Conservation (phyloP, 2,113 vertebrate genomes). For the Puntigrus tetrazona region DNA sequence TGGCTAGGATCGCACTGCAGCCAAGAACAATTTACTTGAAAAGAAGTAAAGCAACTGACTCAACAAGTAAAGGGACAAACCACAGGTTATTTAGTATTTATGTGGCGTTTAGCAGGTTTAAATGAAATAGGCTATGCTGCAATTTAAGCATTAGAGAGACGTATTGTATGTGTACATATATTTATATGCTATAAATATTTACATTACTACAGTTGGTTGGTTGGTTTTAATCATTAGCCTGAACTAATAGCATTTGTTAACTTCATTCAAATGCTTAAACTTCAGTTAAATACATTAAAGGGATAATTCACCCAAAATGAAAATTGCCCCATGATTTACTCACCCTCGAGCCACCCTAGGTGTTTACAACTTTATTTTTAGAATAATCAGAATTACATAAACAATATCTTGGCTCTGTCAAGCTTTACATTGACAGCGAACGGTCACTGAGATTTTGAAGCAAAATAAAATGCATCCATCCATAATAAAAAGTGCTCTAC, state of each 20-base stretch:
- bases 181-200: background rate
- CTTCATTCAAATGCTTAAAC: background rate
- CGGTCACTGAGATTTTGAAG: too few species aligned
- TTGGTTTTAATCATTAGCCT: background rate
- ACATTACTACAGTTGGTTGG: background rate
- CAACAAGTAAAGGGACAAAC: background rate
- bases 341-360: too few species aligned
- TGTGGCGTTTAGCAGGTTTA: background rate
- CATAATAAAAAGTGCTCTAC: too few species aligned
- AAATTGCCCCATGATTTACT: too few species aligned
- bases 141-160: background rate
- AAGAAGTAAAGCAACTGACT: background rate
- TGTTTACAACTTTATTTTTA: too few species aligned
- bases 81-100: background rate
- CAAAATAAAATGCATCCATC: too few species aligned
- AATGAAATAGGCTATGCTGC: background rate
- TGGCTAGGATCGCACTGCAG: background rate
- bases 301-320: too few species aligned
- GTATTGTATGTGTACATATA: background rate
- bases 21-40: background rate
- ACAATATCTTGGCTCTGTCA: too few species aligned
- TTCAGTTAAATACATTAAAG: background rate
- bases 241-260: background rate
- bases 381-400: too few species aligned
- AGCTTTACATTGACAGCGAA: too few species aligned